A percentile compares a stretch with the other conserved stretches of the same genome.
Conservation (phyloP, 2,797 vertebrate genomes). For the Lepidocolaptes lacrymiger region DNA sequence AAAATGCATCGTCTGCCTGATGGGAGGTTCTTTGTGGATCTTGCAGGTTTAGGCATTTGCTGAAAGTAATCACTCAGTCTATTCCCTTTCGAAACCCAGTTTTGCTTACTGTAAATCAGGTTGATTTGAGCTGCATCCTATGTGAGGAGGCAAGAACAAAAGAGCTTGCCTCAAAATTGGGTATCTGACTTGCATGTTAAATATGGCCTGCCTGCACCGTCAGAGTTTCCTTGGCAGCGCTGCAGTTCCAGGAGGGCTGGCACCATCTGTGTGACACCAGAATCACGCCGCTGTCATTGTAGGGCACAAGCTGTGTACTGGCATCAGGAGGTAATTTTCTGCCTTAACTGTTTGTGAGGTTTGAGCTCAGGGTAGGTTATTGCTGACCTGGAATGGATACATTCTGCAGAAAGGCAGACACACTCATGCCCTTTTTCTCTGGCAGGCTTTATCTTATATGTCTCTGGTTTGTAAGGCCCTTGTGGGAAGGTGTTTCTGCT, state of each 20-base stretch:
- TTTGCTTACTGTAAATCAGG: not conserved
- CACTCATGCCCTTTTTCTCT: not conserved
- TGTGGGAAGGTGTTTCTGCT: not conserved
- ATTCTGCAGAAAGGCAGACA: not conserved
- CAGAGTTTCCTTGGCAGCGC: not conserved
- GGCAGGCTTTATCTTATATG: not conserved
- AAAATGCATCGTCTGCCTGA: not conserved
- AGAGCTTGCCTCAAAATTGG: not conserved
- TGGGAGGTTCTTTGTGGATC: not conserved
- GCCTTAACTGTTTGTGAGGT: not conserved
- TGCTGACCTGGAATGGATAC: not conserved
- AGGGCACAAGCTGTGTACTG: not conserved
- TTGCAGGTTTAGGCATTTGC: not conserved
- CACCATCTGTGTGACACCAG: not conserved
- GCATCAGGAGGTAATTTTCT: not conserved
- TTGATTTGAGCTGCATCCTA: not conserved
- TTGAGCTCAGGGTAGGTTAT: not conserved
- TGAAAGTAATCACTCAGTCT: not conserved
- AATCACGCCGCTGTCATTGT: not conserved
- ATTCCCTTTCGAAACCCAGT: not conserved
- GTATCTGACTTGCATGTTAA: not conserved
- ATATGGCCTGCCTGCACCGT: fast-evolving
- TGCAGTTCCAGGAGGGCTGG: not conserved
- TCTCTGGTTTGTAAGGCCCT: not conserved
- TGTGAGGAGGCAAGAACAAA: not conserved